phyloP scores from a whole-genome alignment of 2,888 invertebrate species.

The Caenorhabditis wallacei region DNA sequence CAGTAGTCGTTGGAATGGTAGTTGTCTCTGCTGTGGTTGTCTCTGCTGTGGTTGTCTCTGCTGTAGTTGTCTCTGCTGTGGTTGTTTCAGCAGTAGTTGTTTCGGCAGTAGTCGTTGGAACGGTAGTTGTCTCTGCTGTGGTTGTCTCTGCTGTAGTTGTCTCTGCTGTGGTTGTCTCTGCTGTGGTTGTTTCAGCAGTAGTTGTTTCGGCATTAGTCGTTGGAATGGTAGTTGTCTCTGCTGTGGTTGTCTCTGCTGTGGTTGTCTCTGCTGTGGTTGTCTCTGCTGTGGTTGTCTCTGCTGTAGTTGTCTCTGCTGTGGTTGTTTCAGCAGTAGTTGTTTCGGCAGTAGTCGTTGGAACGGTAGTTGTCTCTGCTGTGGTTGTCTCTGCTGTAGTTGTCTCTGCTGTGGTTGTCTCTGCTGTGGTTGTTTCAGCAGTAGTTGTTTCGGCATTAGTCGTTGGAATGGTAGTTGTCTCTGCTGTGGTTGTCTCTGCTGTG shows the following conservation, averaged over 20 bases:
- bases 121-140: not conserved
- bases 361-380: not conserved
- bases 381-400: not conserved
- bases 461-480: no score
- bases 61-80: no score
- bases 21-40: no score
- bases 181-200: not conserved
- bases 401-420: no score
- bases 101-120: not conserved
- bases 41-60: no score
- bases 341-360: not conserved
- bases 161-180: not conserved
- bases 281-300: not conserved
- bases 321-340: not conserved
- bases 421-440: no score
- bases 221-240: not conserved
- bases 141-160: not conserved
- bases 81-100: not conserved
- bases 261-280: not conserved
- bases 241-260: not conserved
- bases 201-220: not conserved
- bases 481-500: no score
- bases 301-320: not conserved
- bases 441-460: no score
- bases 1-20: no score